Conservation (phyloP, 2,113 vertebrate species). For the Rhinolophus sinicus region DNA sequence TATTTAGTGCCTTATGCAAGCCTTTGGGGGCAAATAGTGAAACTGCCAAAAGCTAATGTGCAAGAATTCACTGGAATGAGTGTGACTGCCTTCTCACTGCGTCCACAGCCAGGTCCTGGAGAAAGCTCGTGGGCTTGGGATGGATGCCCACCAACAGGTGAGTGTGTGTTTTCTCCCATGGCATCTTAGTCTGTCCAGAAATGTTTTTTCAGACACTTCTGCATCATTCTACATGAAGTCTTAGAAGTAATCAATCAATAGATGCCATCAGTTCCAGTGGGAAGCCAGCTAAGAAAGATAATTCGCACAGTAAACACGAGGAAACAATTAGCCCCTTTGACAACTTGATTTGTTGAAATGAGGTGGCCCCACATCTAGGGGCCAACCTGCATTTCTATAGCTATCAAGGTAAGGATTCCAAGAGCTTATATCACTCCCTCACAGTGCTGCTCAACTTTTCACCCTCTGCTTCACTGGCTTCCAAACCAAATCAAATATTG, state of each 20-base stretch:
- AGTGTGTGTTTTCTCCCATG: neutral
- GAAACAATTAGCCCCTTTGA: constrained; percentile 1
- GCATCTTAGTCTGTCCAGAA: neutral
- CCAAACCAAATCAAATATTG: neutral
- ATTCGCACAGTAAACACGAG: neutral
- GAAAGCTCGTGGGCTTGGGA: neutral
- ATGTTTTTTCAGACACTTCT: neutral
- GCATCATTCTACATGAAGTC: neutral
- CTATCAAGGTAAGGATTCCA: neutral
- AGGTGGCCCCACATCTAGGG: neutral
- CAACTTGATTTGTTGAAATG: constrained; percentile 27
- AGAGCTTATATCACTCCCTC: neutral
- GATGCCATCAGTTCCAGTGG: neutral
- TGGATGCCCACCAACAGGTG: neutral
- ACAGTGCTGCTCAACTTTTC: neutral
- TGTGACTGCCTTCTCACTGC: neutral
- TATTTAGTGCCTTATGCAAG: constrained; percentile 45
- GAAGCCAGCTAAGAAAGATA: constrained; percentile 23
- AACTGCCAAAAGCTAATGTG: neutral
- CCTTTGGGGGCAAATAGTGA: neutral
- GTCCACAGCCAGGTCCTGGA: neutral
- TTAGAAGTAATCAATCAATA: neutral
- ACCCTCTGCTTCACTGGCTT: neutral
- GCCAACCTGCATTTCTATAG: neutral
- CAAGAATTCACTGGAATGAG: neutral